Percentiles rank a stretch among this genome's conserved stretches.
Evolutionary conservation across 2,113 vertebrate genomes (phyloP).

Genomic region (Chaetops frenatus): DNA sequence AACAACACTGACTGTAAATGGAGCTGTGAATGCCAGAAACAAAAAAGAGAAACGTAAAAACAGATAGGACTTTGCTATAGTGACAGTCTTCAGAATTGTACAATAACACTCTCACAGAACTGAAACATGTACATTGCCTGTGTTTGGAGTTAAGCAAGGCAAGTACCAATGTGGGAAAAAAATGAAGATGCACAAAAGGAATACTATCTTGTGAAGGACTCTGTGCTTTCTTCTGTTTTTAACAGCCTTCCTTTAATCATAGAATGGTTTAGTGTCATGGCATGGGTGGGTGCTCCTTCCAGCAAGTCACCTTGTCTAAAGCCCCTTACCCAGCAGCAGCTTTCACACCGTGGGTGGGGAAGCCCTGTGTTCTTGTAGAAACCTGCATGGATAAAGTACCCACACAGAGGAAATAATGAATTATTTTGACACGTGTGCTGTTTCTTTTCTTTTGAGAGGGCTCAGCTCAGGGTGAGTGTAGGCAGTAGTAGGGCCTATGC

Average conservation of each 20-base stretch:
- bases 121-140: neutral
- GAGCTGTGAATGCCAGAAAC: slow-evolving; percentile 57
- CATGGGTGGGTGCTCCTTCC: neutral
- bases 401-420: slow-evolving; percentile 65
- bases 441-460: neutral
- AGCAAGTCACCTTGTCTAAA: neutral
- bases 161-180: neutral
- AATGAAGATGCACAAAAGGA: neutral
- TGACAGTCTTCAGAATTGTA: neutral
- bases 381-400: neutral
- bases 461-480: neutral
- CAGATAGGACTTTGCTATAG: slow-evolving; percentile 62
- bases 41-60: slow-evolving; percentile 88
- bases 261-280: neutral
- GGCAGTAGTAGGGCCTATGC: neutral
- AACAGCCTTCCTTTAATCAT: slow-evolving; percentile 8
- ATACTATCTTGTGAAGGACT: neutral
- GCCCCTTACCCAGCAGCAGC: neutral
- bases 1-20: slow-evolving; percentile 15
- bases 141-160: slow-evolving; percentile 21
- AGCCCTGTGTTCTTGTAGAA: neutral
- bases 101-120: neutral
- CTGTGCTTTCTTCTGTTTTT: slow-evolving; percentile 30
- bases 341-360: neutral
- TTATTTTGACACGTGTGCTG: slow-evolving; percentile 56